phyloP scores from a whole-genome alignment of 2,113 vertebrate genomes.

The Pica pica region DNA sequence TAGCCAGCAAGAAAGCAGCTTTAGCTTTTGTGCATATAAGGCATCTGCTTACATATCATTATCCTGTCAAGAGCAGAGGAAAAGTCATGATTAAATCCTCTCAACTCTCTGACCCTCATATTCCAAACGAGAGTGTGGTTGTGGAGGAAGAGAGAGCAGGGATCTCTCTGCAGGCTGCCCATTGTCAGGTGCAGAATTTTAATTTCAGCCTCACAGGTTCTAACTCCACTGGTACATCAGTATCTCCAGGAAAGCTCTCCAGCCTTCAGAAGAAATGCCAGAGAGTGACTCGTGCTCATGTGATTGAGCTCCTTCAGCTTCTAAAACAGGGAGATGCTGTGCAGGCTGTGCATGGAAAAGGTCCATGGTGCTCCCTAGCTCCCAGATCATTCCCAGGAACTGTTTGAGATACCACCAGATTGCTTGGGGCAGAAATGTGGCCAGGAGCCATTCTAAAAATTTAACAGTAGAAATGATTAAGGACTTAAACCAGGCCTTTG shows the following conservation, averaged over 20 bases:
- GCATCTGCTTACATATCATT: background rate
- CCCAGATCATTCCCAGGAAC: background rate
- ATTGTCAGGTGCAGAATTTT: background rate
- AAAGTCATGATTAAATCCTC: background rate
- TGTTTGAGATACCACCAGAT: background rate
- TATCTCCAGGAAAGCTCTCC: background rate
- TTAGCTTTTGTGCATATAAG: constrained; percentile 7
- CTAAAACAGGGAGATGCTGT: background rate
- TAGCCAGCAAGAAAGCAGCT: background rate
- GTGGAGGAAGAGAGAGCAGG: background rate
- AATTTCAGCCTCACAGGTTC: background rate
- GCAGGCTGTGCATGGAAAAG: background rate
- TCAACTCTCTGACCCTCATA: background rate
- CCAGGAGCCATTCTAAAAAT: background rate
- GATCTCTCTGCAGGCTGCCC: background rate
- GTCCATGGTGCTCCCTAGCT: background rate
- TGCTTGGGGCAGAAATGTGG: background rate
- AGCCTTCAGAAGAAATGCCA: background rate
- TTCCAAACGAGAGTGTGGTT: background rate
- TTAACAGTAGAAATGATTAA: background rate
- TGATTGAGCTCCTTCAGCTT: background rate
- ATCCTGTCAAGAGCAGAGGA: background rate
- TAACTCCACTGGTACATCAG: background rate
- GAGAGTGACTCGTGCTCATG: background rate
- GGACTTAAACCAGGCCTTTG: background rate